phyloP scores from a whole-genome alignment of 2,888 invertebrate species.

The Lysandra coridon region DNA sequence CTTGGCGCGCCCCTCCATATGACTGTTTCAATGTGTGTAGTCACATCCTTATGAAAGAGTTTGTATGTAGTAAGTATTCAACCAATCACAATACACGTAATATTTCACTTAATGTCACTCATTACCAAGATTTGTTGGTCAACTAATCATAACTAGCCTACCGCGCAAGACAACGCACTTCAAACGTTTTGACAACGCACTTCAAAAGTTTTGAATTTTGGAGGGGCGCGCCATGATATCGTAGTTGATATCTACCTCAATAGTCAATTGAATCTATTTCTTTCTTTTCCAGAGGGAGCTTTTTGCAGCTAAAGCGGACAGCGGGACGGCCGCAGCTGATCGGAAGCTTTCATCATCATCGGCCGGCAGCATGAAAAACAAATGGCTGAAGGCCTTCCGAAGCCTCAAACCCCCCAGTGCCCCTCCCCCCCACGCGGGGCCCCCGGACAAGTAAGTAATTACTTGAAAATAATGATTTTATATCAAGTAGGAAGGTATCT shows the following conservation, averaged over 20 bases:
- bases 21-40: too few species aligned
- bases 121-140: too few species aligned
- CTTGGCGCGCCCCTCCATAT: too few species aligned
- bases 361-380: constrained; percentile 95
- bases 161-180: too few species aligned
- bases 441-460: constrained; percentile 68
- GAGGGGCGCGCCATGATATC: too few species aligned
- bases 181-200: too few species aligned
- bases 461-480: neutral
- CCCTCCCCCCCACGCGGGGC: constrained; percentile 72
- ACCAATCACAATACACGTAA: too few species aligned
- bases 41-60: too few species aligned
- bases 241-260: neutral
- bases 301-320: constrained; percentile 88
- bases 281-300: constrained; percentile 88
- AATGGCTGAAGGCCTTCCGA: constrained; percentile 98
- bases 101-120: too few species aligned
- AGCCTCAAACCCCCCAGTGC: constrained; percentile 91
- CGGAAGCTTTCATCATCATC: constrained; percentile 93
- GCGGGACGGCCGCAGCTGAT: constrained; percentile 85
- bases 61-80: too few species aligned
- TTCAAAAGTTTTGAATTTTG: too few species aligned
- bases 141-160: too few species aligned
- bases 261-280: constrained; percentile 46
- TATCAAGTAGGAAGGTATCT: neutral